A percentile compares a stretch with the other conserved stretches of the same genome.
These are phyloP conservation scores for Nebria salina DNA, from an alignment of 2,888 invertebrate genomes.

Conservation along the genomic window DNA sequence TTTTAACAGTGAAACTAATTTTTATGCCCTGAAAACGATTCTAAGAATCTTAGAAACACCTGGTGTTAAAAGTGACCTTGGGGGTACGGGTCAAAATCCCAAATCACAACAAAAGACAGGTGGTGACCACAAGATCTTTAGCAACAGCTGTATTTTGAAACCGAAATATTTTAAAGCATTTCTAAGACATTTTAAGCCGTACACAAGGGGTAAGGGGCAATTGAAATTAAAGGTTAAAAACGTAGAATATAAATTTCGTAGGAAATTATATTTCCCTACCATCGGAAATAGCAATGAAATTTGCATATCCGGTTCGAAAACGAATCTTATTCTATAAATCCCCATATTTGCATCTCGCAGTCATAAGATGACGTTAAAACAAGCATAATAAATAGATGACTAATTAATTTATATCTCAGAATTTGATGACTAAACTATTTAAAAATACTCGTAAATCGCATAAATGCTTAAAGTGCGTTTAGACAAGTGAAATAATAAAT, in stretches of 20 bases:
- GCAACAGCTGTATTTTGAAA: neutral
- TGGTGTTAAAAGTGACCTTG: neutral
- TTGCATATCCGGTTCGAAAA: neutral
- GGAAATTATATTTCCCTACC: neutral
- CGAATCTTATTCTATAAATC: neutral
- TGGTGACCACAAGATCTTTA: neutral
- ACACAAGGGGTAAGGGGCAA: too few relatives aligned
- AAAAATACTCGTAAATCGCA: neutral
- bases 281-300: neutral
- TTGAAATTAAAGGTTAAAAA: too few relatives aligned
- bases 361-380: neutral
- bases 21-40: neutral
- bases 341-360: neutral
- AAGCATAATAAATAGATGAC: neutral
- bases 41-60: neutral
- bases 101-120: neutral
- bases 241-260: neutral
- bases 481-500: slow-evolving; percentile 32
- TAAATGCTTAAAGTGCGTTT: neutral
- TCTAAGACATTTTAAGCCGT: too few relatives aligned
- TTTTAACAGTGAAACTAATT: neutral
- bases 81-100: neutral
- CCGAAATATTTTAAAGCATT: neutral
- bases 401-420: neutral
- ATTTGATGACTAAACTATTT: neutral